Evolutionary conservation across 2,888 invertebrate genomes (phyloP), one percentile per base, ranked within the genome.

Genomic region (Napeogenes sylphis): DNA sequence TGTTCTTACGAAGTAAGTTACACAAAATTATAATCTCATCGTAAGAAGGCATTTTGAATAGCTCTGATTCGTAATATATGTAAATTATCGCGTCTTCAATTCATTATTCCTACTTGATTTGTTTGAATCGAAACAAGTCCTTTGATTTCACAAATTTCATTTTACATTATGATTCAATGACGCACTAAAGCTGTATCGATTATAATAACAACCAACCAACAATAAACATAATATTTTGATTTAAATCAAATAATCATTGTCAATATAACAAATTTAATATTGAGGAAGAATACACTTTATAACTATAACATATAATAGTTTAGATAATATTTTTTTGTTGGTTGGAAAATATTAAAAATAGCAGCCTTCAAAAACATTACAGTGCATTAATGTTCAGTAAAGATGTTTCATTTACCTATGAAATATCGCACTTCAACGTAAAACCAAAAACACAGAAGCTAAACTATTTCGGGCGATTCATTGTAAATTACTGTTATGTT

Each of bases 1-100:
- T 30, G 21, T 47, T 47, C 38, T 45, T 32, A 45, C 54, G 55
- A 64, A 71, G 67, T 67, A 65, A 69, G 63, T 63, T 63, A 68
- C 72, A 74, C 71, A 70, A 71, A 75, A 71, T 71, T 69, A 70
- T 71, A 71, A 70, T 70, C 67, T 65, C 54, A 65, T 67, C 65
- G 55, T 67, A 67, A 70, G 69, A 69, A 69, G 70, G 70, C 68
- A 68, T 68, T 68, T 68, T 77, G 75, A 80, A 82, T 79, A 67
- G 66, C 62, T 62, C 70, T 80, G 80, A 82, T 82, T 81, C 70
- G 70, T 81, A 81, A 82, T 82, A 64, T 75, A 80, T 82, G 77
- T 68, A 80, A 77, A 82, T 80, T 74, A 78, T 78, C 69, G 68
- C 70, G 68, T 70, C 69, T 65, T 57, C 64, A 68, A 69, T 66